phyloP scores from a whole-genome alignment of 1,140 invertebrate species.

The Hormaphis cornu region DNA sequence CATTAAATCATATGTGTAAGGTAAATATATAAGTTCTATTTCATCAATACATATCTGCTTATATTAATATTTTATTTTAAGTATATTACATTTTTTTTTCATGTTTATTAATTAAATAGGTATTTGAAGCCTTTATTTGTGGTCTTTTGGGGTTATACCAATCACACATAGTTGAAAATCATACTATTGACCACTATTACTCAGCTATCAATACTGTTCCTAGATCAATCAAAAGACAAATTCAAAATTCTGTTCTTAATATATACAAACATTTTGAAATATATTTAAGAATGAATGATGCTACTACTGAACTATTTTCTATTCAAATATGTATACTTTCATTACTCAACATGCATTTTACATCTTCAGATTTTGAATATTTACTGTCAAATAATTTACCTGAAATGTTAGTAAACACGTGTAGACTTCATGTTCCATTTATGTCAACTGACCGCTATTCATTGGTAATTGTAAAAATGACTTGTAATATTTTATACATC shows the following conservation, averaged over 20 bases:
- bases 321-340: conserved; percentile 28
- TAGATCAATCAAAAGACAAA: conserved; percentile 42
- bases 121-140: conserved; percentile 26
- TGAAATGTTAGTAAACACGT: conserved; percentile 14
- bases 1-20: conserved; percentile 17
- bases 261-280: conserved; percentile 43
- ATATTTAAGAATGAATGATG: conserved; percentile 36
- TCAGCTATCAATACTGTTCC: conserved; percentile 42
- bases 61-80: not conserved
- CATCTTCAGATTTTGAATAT: conserved; percentile 26
- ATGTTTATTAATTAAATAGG: not conserved
- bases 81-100: not conserved
- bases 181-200: conserved; percentile 34
- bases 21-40: not conserved
- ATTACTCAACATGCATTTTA: conserved; percentile 27
- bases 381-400: conserved; percentile 28
- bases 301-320: conserved; percentile 20
- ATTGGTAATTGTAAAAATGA: conserved; percentile 24
- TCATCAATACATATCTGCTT: not conserved
- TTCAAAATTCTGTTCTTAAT: conserved; percentile 44
- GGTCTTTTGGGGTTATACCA: conserved; percentile 12
- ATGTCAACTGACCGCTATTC: conserved; percentile 22
- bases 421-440: conserved; percentile 21
- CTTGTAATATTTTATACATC: conserved; percentile 19
- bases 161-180: conserved; percentile 41